Evolutionary conservation across 2,888 invertebrate genomes (phyloP).

Genomic region (Heliconius aoede): DNA sequence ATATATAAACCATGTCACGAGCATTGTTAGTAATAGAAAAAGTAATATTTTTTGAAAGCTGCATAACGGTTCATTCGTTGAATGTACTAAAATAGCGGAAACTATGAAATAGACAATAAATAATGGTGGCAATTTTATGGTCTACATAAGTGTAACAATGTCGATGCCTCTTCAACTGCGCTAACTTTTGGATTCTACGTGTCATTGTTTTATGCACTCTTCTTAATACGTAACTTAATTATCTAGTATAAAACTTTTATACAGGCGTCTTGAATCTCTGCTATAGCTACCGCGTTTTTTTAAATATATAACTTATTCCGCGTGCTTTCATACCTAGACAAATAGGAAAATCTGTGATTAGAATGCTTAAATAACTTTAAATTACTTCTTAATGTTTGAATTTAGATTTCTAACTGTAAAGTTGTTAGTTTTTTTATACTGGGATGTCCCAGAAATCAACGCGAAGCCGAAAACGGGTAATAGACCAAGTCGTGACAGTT

Average conservation of each 20-base stretch:
- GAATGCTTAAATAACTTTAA: slow-evolving; percentile 27
- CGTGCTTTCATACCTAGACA: slow-evolving; percentile 25
- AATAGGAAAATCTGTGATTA: slow-evolving; percentile 23
- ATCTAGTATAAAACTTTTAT: slow-evolving; percentile 34
- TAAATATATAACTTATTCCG: slow-evolving; percentile 31
- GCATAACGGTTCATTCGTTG: slow-evolving; percentile 60
- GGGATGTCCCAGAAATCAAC: too few relatives aligned
- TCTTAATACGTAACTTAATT: slow-evolving; percentile 31
- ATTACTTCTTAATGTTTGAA: neutral
- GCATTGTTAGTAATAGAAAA: neutral
- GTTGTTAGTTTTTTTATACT: neutral
- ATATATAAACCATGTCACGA: neutral
- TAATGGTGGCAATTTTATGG: slow-evolving; percentile 72
- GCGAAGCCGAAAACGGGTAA: too few relatives aligned
- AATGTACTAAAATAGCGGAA: slow-evolving; percentile 58
- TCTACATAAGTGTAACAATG: slow-evolving; percentile 71
- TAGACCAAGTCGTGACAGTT: too few relatives aligned
- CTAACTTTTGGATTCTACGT: slow-evolving; percentile 39
- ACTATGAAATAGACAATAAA: slow-evolving; percentile 67
- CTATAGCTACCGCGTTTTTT: slow-evolving; percentile 36
- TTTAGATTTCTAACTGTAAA: neutral
- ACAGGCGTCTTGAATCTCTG: slow-evolving; percentile 36
- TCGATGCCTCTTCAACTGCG: slow-evolving; percentile 58
- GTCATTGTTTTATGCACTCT: slow-evolving; percentile 35
- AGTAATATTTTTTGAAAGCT: slow-evolving; percentile 28